Conservation (phyloP, 2,797 vertebrate species). For the Anguilla marmorata region DNA sequence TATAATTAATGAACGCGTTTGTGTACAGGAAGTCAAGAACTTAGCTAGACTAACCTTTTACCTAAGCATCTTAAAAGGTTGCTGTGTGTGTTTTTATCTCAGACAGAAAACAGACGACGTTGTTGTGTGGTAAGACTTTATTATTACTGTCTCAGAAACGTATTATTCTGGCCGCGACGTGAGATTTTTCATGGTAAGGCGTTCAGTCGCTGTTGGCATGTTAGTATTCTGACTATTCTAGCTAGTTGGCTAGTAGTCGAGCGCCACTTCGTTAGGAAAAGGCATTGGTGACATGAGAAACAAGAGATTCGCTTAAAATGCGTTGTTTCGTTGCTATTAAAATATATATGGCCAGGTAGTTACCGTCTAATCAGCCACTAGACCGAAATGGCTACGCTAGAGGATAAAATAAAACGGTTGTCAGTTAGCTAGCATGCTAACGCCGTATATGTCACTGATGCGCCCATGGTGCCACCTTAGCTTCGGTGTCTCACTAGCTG, state of each 20-base stretch:
- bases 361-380: not conserved
- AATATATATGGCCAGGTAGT: not conserved
- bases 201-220: not conserved
- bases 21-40: not conserved
- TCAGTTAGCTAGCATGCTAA: not conserved
- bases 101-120: not conserved
- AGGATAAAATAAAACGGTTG: not conserved
- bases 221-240: not conserved
- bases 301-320: too few relatives aligned
- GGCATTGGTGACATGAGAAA: too few relatives aligned
- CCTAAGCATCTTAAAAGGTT: not conserved
- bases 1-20: not conserved
- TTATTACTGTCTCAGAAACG: not conserved
- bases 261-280: not conserved
- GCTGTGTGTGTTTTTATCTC: not conserved
- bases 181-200: not conserved
- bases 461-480: not conserved
- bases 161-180: not conserved
- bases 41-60: not conserved
- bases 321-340: not conserved
- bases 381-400: not conserved
- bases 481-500: not conserved
- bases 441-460: not conserved
- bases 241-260: not conserved
- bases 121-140: constrained; percentile 7